Evolutionary conservation across 1,140 invertebrate species (phyloP).

Genomic region (Drosophila pectinifera): DNA sequence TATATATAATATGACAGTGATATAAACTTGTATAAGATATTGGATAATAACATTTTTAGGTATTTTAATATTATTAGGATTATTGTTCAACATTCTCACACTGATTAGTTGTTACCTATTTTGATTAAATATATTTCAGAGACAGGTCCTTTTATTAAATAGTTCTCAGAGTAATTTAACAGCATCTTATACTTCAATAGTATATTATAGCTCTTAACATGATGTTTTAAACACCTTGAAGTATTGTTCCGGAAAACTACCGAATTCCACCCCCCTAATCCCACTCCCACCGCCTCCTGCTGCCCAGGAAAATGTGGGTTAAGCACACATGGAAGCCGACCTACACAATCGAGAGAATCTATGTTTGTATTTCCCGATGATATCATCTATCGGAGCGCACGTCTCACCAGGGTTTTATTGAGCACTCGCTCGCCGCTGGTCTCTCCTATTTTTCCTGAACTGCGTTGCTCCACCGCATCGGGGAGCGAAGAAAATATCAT

Average conservation of each 20-base stretch:
- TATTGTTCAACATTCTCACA: too few species aligned
- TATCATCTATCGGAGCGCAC: slow-evolving; percentile 56
- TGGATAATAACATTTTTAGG: too few species aligned
- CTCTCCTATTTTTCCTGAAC: slow-evolving; percentile 6
- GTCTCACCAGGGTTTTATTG: slow-evolving; percentile 48
- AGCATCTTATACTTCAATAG: too few species aligned
- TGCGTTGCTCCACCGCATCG: slow-evolving; percentile 61
- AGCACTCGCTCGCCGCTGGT: slow-evolving; percentile 33
- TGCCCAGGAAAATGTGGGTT: slow-evolving; percentile 39
- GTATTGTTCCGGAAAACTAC: background rate
- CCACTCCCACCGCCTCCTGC: background rate
- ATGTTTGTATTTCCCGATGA: slow-evolving; percentile 55
- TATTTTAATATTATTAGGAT: too few species aligned
- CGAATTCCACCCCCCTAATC: background rate
- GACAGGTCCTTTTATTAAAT: too few species aligned
- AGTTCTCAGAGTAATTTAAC: too few species aligned
- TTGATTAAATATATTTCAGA: too few species aligned
- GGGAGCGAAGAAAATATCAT: slow-evolving; percentile 40
- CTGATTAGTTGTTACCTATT: too few species aligned
- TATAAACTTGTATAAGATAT: too few species aligned
- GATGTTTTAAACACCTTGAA: too few species aligned
- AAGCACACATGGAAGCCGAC: slow-evolving; percentile 34
- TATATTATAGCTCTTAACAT: too few species aligned
- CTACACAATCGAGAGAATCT: background rate
- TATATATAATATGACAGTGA: too few species aligned